phyloP scores from a whole-genome alignment of 2,113 vertebrate genomes.

The Sylvilagus bachmani region DNA sequence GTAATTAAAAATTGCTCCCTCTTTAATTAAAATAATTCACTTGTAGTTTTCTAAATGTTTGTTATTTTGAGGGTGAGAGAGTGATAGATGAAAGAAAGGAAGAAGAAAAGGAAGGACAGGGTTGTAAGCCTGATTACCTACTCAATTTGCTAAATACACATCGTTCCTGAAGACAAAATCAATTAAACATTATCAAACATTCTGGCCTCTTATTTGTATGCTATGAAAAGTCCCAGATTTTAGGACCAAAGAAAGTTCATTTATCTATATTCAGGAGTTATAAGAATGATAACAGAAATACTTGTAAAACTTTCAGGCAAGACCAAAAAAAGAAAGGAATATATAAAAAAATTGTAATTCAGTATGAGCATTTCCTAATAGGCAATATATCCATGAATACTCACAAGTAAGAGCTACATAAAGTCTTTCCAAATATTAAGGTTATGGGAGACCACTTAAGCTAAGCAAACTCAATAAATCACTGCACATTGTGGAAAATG shows the following conservation, averaged over 20 bases:
- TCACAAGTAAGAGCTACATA: not conserved
- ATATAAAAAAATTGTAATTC: not conserved
- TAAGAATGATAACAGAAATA: not conserved
- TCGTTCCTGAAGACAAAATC: slow-evolving; percentile 2
- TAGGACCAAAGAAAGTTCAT: not conserved
- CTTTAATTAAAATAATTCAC: slow-evolving; percentile 24
- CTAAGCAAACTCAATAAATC: slow-evolving; percentile 8
- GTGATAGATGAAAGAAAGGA: not conserved
- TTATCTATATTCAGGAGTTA: not conserved
- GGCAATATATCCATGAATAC: not conserved
- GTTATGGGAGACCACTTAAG: not conserved
- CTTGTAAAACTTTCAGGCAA: slow-evolving; percentile 6
- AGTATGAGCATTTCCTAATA: not conserved
- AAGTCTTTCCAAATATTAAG: slow-evolving; percentile 32
- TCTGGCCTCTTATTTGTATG: not conserved
- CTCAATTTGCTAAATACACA: not conserved
- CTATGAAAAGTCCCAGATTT: not conserved
- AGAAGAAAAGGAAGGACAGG: not conserved
- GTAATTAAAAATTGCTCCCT: slow-evolving; percentile 11
- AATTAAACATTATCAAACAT: not conserved
- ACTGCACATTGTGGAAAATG: not conserved
- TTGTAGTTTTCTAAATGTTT: not conserved
- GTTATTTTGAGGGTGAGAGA: slow-evolving; percentile 3
- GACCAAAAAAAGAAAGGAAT: not conserved
- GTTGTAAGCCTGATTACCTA: not conserved